phyloP scores from a whole-genome alignment of 2,797 vertebrate species.

The Scomberomorus guttatus region DNA sequence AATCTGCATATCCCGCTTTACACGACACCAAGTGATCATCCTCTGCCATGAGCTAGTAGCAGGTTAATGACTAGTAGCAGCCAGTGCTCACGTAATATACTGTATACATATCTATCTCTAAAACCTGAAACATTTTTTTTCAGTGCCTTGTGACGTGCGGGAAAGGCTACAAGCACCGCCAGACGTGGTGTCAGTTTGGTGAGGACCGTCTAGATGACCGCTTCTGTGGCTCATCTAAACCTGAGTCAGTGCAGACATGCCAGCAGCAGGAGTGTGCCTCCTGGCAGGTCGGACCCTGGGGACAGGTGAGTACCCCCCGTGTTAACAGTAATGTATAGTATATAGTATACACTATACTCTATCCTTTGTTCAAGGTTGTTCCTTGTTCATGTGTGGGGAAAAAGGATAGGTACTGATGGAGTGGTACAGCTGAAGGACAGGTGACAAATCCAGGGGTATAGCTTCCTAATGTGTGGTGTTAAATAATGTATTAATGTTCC shows the following conservation, averaged over 20 bases:
- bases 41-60: slow-evolving; percentile 3
- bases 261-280: slow-evolving; percentile 97
- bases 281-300: slow-evolving; percentile 98
- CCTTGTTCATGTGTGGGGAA: not conserved
- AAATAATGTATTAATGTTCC: not conserved
- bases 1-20: slow-evolving; percentile 18
- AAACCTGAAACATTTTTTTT: slow-evolving; percentile 35
- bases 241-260: slow-evolving; percentile 91
- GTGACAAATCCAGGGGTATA: not conserved
- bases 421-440: not conserved
- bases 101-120: not conserved
- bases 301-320: slow-evolving; percentile 87
- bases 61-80: not conserved
- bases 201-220: slow-evolving; percentile 92
- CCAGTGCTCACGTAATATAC: not conserved
- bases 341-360: too few species aligned
- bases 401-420: not conserved
- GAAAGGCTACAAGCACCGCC: slow-evolving; percentile 96
- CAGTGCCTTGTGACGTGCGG: slow-evolving; percentile 99
- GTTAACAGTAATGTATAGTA: not conserved
- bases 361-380: not conserved
- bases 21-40: slow-evolving; percentile 8
- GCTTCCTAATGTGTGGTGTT: not conserved
- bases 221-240: slow-evolving; percentile 91
- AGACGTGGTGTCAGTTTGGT: slow-evolving; percentile 97